Percentiles rank a stretch among this genome's conserved stretches.
phyloP scores from a whole-genome alignment of 2,888 invertebrate genomes.

The Scaptomyza tumidula region DNA sequence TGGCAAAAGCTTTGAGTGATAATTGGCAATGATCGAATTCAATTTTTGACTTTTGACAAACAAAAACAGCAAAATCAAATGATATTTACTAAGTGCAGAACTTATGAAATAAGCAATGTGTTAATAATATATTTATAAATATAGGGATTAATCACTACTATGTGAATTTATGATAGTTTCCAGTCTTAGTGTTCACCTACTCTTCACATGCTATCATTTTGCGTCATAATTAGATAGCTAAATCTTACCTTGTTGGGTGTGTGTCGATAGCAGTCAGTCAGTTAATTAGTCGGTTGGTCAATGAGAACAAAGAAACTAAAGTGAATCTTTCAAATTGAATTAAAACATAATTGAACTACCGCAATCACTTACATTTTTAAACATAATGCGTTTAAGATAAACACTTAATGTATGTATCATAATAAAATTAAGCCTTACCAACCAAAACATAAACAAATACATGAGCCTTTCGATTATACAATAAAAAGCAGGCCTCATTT shows the following conservation, averaged over 20 bases:
- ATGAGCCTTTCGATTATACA: constrained; percentile 41
- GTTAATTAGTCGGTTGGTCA: background rate
- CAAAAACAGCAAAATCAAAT: background rate
- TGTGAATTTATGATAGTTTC: background rate
- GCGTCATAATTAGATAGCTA: too few species aligned
- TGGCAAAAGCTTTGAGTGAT: constrained; percentile 14
- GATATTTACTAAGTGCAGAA: too few species aligned
- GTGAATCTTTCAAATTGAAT: background rate
- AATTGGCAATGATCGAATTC: constrained; percentile 40
- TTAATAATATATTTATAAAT: background rate
- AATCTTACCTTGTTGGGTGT: background rate
- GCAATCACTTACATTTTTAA: too few species aligned
- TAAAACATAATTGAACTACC: background rate
- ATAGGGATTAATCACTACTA: background rate
- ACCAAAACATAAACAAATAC: constrained; percentile 27
- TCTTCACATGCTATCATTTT: too few species aligned
- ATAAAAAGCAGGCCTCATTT: constrained; percentile 45
- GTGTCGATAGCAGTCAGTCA: background rate
- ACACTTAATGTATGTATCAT: constrained; percentile 16
- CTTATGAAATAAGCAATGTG: background rate
- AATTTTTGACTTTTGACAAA: background rate
- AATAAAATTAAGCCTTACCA: constrained; percentile 21
- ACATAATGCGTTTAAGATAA: constrained; percentile 7
- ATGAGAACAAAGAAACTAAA: background rate
- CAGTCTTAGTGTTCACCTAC: background rate